Conservation (phyloP, 1,140 invertebrate genomes). For the Euwallacea similis region DNA sequence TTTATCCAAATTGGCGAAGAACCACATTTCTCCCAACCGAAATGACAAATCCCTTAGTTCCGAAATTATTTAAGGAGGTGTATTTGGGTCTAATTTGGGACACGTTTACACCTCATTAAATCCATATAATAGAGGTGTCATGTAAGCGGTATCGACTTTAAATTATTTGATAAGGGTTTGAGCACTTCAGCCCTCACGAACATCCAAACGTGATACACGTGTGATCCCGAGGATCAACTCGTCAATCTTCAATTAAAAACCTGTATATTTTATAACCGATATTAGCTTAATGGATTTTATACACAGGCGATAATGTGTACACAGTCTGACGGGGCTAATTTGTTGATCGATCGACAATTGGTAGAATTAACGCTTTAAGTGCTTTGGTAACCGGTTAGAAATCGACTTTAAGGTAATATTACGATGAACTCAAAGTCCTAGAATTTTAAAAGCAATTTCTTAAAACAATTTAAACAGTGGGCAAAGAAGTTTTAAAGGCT, state of each 20-base stretch:
- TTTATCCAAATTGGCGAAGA: slow-evolving; percentile 14
- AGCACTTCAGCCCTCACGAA: slow-evolving; percentile 25
- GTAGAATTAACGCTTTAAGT: too few relatives aligned
- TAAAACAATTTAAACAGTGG: slow-evolving; percentile 11
- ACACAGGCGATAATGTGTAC: too few relatives aligned
- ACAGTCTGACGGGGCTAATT: too few relatives aligned
- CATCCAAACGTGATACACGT: slow-evolving; percentile 26
- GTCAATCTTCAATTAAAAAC: slow-evolving; percentile 25
- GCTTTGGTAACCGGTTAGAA: too few relatives aligned
- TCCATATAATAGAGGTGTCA: slow-evolving; percentile 26
- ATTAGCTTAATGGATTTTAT: slow-evolving; percentile 13
- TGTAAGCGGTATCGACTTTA: slow-evolving; percentile 27
- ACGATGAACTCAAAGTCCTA: too few relatives aligned
- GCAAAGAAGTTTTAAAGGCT: slow-evolving; percentile 17
- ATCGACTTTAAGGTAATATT: too few relatives aligned
- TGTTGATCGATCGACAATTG: too few relatives aligned
- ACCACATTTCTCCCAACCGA: slow-evolving; percentile 7
- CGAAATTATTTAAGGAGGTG: slow-evolving; percentile 11
- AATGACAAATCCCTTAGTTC: slow-evolving; percentile 28
- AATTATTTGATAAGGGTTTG: slow-evolving; percentile 35
- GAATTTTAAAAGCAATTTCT: slow-evolving; percentile 6
- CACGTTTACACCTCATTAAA: slow-evolving; percentile 34
- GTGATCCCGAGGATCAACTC: slow-evolving; percentile 18
- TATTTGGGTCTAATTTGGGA: slow-evolving; percentile 21
- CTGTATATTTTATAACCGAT: slow-evolving; percentile 17